Conservation (phyloP, 1,140 invertebrate species). For the Eriocheir sinensis region DNA sequence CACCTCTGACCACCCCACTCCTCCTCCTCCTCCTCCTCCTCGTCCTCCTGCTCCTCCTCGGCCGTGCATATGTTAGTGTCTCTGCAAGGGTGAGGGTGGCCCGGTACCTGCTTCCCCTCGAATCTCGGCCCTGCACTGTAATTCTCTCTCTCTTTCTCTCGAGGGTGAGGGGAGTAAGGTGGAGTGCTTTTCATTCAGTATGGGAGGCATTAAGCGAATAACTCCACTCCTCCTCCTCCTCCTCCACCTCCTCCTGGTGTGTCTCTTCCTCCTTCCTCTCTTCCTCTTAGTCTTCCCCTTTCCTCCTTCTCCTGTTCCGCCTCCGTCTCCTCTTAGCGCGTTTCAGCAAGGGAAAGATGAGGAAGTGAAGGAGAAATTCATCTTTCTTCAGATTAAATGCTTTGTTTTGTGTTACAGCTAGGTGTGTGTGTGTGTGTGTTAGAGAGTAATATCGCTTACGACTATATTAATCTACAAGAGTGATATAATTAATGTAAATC, state of each 20-base stretch:
- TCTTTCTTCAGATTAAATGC: too few species aligned
- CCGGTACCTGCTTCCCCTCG: background rate
- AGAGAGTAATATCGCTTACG: background rate
- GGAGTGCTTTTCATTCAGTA: background rate
- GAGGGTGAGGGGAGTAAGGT: background rate
- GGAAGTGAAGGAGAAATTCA: too few species aligned
- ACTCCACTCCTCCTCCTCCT: background rate
- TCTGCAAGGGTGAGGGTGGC: background rate
- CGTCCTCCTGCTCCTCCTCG: background rate
- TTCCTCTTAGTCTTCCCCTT: background rate
- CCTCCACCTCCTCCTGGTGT: background rate
- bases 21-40: background rate
- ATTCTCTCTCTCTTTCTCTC: slow-evolving; percentile 17
- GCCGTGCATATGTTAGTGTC: background rate
- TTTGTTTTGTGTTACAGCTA: too few species aligned
- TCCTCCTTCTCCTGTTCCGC: background rate
- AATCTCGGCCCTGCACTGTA: background rate
- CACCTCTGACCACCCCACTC: background rate
- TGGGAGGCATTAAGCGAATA: background rate
- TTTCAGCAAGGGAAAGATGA: background rate
- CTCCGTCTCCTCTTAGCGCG: background rate
- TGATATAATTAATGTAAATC: background rate
- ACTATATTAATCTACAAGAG: background rate
- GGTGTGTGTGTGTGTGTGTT: background rate
- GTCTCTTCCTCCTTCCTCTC: background rate